phyloP scores from a whole-genome alignment of 2,888 invertebrate species.

The Drepanosiphum platanoidis region DNA sequence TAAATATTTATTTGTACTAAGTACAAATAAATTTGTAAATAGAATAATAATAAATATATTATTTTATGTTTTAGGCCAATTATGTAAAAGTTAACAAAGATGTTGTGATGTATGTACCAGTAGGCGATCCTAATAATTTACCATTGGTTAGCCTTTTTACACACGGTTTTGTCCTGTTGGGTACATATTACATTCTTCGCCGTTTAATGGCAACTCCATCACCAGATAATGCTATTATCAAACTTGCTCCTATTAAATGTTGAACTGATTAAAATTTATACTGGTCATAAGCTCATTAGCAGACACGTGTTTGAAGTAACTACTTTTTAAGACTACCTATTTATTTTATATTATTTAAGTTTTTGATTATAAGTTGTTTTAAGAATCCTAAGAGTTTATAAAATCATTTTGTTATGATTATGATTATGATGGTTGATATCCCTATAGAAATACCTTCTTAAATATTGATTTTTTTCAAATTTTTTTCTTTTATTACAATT shows the following conservation, averaged over 20 bases:
- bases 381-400: background rate
- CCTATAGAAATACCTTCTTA: no score
- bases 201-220: constrained; percentile 24
- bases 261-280: background rate
- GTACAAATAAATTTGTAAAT: background rate
- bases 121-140: constrained; percentile 21
- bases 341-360: constrained; percentile 35
- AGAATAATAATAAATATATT: background rate
- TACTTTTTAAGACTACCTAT: constrained; percentile 5
- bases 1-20: background rate
- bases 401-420: background rate
- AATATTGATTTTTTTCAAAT: no score
- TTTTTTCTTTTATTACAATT: no score
- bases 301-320: background rate
- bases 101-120: constrained; percentile 54
- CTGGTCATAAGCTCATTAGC: constrained; percentile 30
- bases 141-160: constrained; percentile 35
- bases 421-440: no score
- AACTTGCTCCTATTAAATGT: constrained; percentile 27
- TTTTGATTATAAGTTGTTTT: background rate
- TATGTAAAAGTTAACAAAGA: constrained; percentile 46
- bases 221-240: constrained; percentile 9
- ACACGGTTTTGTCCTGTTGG: constrained; percentile 31
- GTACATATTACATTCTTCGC: constrained; percentile 48
- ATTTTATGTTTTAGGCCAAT: constrained; percentile 36